Base-by-base conservation (phyloP, 2,797 vertebrate genomes). In the Parauchenoglanis punctatus region DNA sequence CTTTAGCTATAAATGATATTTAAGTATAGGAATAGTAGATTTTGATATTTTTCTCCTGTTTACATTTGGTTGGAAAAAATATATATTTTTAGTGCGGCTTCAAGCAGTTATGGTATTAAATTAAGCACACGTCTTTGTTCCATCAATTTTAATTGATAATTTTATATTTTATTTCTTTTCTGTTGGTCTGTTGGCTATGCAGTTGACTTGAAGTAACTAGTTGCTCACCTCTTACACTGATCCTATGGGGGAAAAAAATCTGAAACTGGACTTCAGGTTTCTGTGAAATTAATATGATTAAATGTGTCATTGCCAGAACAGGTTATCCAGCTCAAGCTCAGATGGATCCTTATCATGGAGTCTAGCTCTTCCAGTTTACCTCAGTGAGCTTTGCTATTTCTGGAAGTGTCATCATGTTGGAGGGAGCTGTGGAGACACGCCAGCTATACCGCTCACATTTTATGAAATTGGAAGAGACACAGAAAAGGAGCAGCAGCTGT, bases 401-500 rank as follows among this genome's bases (percentile, higher is more conserved):
- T 31, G 81, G 81, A 52, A 5, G 81, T 83, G 81, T 83, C 81
- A 83, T 65, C 81, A 83, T 65, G 46, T 67, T 18, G 81, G 78
- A 52, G 81, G 44, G 80, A 67, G 81, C 81, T 67, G 78, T 61
- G 58, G 35, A 81, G 78, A 81, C 78, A 49, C 4, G 40, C 61
- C 15, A 17, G 15, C 25, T 65, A 23, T 49, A 49, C 13, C 44
- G 11, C 61, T 82, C 25, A 52, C 61, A 18, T 49, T 67, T 49
- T 65, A 49, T 31, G 23, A 65, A 67, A 67, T 67, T 31, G 61
- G 81, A 82, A 49, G 25, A 67, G 25, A 82, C 40, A 65, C 10
- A 28, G 44, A 67, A 65, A 67, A 31, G 20, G 15, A 52, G 40
- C 7, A 7, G 81, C 61, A 83, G 81, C 59, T 67, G 81, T 83